Evolutionary conservation across 2,888 invertebrate species (phyloP).

Genomic region (Heteromyza rotundicornis): DNA sequence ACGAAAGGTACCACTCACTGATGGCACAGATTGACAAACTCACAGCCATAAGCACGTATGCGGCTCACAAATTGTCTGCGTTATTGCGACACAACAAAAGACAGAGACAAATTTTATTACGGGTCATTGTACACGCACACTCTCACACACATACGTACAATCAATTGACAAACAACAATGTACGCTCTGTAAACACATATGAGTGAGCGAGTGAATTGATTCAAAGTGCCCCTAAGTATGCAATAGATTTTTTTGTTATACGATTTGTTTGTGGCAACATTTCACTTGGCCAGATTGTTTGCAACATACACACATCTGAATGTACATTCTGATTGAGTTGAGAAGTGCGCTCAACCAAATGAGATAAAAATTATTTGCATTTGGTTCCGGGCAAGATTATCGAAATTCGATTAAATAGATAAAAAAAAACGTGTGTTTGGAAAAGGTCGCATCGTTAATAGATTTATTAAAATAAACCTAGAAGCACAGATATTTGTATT

Average conservation of each 20-base stretch:
- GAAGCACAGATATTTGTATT: too few species aligned
- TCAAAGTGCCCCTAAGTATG: slow-evolving; percentile 47
- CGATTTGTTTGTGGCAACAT: background rate
- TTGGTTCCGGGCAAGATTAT: too few species aligned
- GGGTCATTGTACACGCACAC: slow-evolving; percentile 38
- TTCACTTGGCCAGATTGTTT: too few species aligned
- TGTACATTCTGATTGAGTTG: too few species aligned
- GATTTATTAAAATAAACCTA: too few species aligned
- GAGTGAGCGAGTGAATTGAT: slow-evolving; percentile 44
- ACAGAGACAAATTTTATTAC: slow-evolving; percentile 42
- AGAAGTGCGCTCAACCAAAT: too few species aligned
- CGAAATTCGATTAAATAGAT: too few species aligned
- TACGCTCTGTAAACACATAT: background rate
- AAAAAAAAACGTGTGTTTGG: too few species aligned
- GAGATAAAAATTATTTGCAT: too few species aligned
- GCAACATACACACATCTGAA: too few species aligned
- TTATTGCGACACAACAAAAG: slow-evolving; percentile 4
- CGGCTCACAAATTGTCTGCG: background rate
- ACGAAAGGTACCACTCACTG: slow-evolving; percentile 39
- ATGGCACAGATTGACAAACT: slow-evolving; percentile 37
- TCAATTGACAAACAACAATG: background rate
- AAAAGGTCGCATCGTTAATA: too few species aligned
- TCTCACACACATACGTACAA: slow-evolving; percentile 12
- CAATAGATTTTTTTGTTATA: slow-evolving; percentile 41
- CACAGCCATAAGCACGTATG: background rate